These are phyloP conservation scores for Gnathonemus longibarbis DNA, from an alignment of 2,113 vertebrate species.

Conservation along the genomic window DNA sequence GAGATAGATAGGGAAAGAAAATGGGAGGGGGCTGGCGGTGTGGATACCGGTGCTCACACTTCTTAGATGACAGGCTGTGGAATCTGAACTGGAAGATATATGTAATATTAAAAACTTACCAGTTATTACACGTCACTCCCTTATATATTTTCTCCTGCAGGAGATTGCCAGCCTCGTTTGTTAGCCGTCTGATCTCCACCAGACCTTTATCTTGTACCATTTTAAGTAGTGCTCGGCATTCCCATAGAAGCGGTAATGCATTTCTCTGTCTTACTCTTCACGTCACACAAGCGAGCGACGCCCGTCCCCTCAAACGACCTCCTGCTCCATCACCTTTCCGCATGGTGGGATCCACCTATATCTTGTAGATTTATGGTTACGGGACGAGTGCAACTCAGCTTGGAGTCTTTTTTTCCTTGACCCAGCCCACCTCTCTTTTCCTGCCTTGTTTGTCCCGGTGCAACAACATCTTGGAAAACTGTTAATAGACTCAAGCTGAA, in stretches of 20 bases:
- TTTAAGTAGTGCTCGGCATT: background rate
- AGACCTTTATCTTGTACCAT: constrained; percentile 4
- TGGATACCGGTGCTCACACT: background rate
- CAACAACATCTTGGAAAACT: constrained; percentile 47
- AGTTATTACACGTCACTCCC: background rate
- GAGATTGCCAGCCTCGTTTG: background rate
- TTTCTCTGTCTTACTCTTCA: background rate
- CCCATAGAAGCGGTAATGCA: background rate
- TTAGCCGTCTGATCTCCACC: background rate
- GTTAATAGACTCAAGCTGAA: constrained; percentile 34
- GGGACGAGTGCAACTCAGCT: constrained; percentile 43
- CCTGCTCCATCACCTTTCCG: background rate
- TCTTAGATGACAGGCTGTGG: background rate
- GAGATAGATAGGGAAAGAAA: constrained; percentile 34
- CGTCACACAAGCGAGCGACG: too few species aligned
- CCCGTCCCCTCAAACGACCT: background rate
- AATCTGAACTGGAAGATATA: background rate
- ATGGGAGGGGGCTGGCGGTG: background rate
- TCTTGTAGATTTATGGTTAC: constrained; percentile 23
- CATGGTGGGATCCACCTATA: constrained; percentile 6
- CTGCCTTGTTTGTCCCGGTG: constrained; percentile 33
- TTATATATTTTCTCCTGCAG: background rate
- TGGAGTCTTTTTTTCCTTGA: constrained; percentile 44
- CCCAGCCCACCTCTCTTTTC: constrained; percentile 38
- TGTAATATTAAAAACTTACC: background rate